Base-by-base conservation (phyloP, 1,140 invertebrate genomes). In the Diabrotica undecimpunctata region DNA sequence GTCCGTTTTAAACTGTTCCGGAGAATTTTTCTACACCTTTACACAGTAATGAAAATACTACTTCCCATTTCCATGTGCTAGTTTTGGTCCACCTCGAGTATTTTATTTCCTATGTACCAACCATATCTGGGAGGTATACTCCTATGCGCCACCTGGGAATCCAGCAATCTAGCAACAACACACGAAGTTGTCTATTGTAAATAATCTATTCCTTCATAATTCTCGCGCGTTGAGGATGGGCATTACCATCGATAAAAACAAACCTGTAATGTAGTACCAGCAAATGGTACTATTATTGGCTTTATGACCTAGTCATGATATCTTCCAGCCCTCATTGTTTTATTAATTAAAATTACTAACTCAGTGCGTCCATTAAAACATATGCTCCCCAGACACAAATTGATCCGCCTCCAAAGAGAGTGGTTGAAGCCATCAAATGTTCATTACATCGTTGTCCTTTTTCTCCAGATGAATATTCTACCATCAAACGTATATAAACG, bases 401-500 rank as follows among this genome's bases (percentile, higher is more conserved):
- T 54, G 52, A 10, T 7, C 52, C 52, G 14, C 52, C 52, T n/a
- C 52, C 11, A 54, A 54, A 54, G 12, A 54, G 52, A 54, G 52
- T 54, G 52, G 52, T 54, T 54, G 52, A 14, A n/a, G 52, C 14
- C 52, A 54, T 54, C 12, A 54, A 54, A 54, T 54, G 52, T 54
- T 54, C 52, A 54, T 54, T 54, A 14, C 12, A 54, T 54, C 52
- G 12, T 7, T 54, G 52, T 12, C 7, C 52, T 54, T n/a, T 54
- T 12, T 14, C 0, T 1, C 52, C 14, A 54, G 7, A 1, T 0
- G 6, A 0, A 54, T 54, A 14, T 54, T 54, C 7, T 10, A 7
- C 14, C 52, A 12, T 46, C 11, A 7, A 46, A 46, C 39, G 39
- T 46, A 46, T n/a, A n/a, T n/a, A n/a, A n/a, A n/a, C n/a, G n/a